Evolutionary conservation across 2,888 invertebrate species (phyloP).

Genomic region (Resseliella maxima): DNA sequence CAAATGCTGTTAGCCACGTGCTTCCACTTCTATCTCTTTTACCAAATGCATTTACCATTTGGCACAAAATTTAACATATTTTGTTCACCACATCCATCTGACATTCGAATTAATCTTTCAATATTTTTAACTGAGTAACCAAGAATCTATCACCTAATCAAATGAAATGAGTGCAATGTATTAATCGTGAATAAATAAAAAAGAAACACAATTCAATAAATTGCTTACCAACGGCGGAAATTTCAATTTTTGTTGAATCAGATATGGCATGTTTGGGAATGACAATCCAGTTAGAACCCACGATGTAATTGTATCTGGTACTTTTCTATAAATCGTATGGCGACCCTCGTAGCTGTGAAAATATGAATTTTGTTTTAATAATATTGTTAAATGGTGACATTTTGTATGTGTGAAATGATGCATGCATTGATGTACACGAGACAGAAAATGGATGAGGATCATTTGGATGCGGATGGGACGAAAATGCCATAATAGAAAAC

Average conservation of each 20-base stretch:
- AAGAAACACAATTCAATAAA: neutral
- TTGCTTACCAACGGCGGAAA: slow-evolving; percentile 72
- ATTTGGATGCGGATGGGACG: neutral
- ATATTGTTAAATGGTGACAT: too few species aligned
- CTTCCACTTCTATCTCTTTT: slow-evolving; percentile 75
- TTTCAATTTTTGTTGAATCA: slow-evolving; percentile 78
- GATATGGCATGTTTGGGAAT: slow-evolving; percentile 79
- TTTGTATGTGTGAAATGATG: neutral
- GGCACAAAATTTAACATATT: slow-evolving; percentile 74
- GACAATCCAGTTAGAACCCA: slow-evolving; percentile 85
- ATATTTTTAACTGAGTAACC: slow-evolving; percentile 74
- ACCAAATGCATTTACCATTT: slow-evolving; percentile 84
- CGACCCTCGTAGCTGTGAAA: slow-evolving; percentile 70
- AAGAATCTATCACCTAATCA: slow-evolving; percentile 71
- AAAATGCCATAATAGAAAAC: neutral
- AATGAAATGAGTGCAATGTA: neutral
- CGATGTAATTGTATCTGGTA: slow-evolving; percentile 86
- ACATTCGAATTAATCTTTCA: slow-evolving; percentile 73
- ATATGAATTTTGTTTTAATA: neutral
- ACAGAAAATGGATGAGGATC: neutral
- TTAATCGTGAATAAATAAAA: neutral
- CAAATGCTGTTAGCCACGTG: slow-evolving; percentile 87
- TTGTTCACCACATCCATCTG: slow-evolving; percentile 82
- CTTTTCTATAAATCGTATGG: slow-evolving; percentile 71
- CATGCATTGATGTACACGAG: slow-evolving; percentile 2